These are phyloP conservation scores for Cotesia typhae DNA, from an alignment of 1,140 invertebrate species.

Conservation along the genomic window DNA sequence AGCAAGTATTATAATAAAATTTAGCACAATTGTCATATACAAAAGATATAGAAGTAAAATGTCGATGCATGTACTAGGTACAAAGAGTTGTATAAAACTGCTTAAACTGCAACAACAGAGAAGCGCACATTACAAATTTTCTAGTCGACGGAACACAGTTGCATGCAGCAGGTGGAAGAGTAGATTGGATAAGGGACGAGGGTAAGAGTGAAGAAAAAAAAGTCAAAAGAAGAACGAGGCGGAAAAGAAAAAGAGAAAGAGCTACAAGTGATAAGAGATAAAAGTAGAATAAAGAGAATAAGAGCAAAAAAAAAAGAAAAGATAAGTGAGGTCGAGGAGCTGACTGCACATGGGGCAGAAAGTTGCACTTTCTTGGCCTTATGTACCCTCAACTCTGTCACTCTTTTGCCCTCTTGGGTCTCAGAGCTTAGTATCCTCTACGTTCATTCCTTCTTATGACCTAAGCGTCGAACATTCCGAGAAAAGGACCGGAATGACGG, in stretches of 20 bases:
- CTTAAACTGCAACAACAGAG: conserved; percentile 39
- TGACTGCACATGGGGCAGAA: conserved; percentile 40
- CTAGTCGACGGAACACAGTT: conserved; percentile 37
- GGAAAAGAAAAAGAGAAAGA: not conserved
- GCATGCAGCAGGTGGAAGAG: conserved; percentile 48
- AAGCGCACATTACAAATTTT: conserved; percentile 43
- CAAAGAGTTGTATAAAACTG: conserved; percentile 28
- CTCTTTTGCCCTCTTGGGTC: conserved; percentile 27
- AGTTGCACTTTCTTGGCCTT: conserved; percentile 30
- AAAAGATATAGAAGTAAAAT: not conserved
- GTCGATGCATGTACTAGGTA: conserved; percentile 21
- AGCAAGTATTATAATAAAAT: too few species aligned
- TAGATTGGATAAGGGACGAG: conserved; percentile 49
- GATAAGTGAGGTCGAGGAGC: conserved; percentile 45
- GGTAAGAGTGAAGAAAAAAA: conserved; percentile 18
- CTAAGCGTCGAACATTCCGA: conserved; percentile 23
- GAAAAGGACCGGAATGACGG: conserved; percentile 6
- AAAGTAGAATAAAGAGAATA: conserved; percentile 13
- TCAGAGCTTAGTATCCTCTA: conserved; percentile 10
- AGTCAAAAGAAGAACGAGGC: conserved; percentile 33
- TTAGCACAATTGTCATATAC: too few species aligned
- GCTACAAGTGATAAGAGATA: conserved; percentile 25
- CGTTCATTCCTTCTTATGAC: conserved; percentile 13
- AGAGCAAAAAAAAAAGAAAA: conserved; percentile 37
- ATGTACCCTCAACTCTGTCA: conserved; percentile 22